Percentiles rank a stretch among this genome's conserved stretches.
Conservation (phyloP, 2,888 invertebrate genomes). For the Aquatica leii region DNA sequence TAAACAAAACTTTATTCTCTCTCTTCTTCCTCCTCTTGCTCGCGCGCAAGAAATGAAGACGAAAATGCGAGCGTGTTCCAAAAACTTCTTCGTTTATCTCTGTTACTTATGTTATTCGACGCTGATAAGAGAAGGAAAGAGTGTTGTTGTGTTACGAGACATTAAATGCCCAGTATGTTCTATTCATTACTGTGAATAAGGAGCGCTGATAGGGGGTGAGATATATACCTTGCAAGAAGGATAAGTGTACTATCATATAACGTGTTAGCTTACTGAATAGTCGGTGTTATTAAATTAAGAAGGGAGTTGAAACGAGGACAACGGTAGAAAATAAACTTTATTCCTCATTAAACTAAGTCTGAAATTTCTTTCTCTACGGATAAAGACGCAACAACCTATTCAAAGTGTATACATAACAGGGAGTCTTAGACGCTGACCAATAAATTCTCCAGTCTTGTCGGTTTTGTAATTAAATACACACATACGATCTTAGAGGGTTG, state of each 20-base stretch:
- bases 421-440: slow-evolving; percentile 47
- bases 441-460: slow-evolving; percentile 46
- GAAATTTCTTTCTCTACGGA: slow-evolving; percentile 10
- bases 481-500: slow-evolving; percentile 37
- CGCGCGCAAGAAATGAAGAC: neutral
- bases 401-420: slow-evolving; percentile 41
- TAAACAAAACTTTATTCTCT: slow-evolving; percentile 18
- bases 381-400: slow-evolving; percentile 27
- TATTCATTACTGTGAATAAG: slow-evolving; percentile 36
- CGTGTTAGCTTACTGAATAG: slow-evolving; percentile 30
- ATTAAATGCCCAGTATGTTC: slow-evolving; percentile 36
- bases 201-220: slow-evolving; percentile 27
- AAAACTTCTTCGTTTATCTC: slow-evolving; percentile 19
- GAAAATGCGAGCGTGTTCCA: slow-evolving; percentile 5
- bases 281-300: slow-evolving; percentile 26
- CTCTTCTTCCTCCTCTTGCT: slow-evolving; percentile 20
- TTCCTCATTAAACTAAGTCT: neutral
- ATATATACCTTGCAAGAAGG: slow-evolving; percentile 29
- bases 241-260: slow-evolving; percentile 31
- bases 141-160: slow-evolving; percentile 27
- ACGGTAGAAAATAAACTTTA: neutral
- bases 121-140: slow-evolving; percentile 28
- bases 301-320: neutral
- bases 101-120: slow-evolving; percentile 23
- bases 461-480: slow-evolving; percentile 49